These are phyloP conservation scores for Maniola jurtina DNA, from an alignment of 1,140 invertebrate genomes.

Conservation along the genomic window DNA sequence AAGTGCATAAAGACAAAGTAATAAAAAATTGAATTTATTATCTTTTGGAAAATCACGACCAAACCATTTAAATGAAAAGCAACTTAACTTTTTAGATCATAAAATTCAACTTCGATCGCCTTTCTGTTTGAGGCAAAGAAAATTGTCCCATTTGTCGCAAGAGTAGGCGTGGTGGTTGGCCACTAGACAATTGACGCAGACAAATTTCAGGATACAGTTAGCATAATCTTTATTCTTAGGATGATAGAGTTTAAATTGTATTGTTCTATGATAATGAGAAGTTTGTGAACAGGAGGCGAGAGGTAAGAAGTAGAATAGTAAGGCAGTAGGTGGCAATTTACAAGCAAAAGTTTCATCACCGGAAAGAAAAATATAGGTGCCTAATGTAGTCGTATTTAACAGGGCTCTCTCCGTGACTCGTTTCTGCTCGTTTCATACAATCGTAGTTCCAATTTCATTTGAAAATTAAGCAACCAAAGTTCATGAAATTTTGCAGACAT, in stretches of 20 bases:
- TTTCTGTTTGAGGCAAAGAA: slow-evolving; percentile 35
- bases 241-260: slow-evolving; percentile 25
- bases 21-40: background rate
- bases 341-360: too few species aligned
- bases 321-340: background rate
- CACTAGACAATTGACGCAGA: slow-evolving; percentile 35
- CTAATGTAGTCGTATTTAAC: too few species aligned
- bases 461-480: too few species aligned
- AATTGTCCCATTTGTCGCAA: slow-evolving; percentile 64
- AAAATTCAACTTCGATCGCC: slow-evolving; percentile 22
- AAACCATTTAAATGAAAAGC: slow-evolving; percentile 2
- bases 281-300: slow-evolving; percentile 35
- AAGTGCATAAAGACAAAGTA: background rate
- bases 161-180: slow-evolving; percentile 52
- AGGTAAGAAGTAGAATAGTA: slow-evolving; percentile 37
- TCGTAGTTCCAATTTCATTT: too few species aligned
- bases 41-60: background rate
- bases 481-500: too few species aligned
- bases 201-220: slow-evolving; percentile 15
- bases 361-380: too few species aligned
- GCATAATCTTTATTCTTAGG: background rate
- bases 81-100: slow-evolving; percentile 7
- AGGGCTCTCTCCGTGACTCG: too few species aligned
- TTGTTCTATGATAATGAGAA: background rate
- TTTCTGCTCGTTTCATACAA: too few species aligned